Percentiles rank a stretch among this genome's conserved stretches.
Conservation (phyloP, 2,888 invertebrate genomes). For the Busseola fusca region DNA sequence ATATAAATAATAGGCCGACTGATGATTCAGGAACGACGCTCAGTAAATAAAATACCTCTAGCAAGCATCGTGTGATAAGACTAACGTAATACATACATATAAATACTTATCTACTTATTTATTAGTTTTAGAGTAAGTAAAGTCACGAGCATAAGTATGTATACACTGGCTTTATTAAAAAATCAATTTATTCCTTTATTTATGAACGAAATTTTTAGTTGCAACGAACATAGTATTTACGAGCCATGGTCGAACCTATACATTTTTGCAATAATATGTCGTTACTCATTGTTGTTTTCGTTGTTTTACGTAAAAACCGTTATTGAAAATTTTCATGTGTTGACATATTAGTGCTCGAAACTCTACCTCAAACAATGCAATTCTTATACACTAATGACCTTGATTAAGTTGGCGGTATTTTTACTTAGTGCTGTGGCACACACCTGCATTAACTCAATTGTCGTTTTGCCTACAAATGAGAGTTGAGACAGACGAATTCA, state of each 20-base stretch:
- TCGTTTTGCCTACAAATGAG: conserved; percentile 33
- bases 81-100: background rate
- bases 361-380: background rate
- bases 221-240: too few relatives aligned
- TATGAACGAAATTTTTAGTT: too few relatives aligned
- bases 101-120: background rate
- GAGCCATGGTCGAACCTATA: too few relatives aligned
- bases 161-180: too few relatives aligned
- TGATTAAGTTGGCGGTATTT: conserved; percentile 1
- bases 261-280: too few relatives aligned
- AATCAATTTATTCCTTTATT: too few relatives aligned
- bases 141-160: too few relatives aligned
- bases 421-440: background rate
- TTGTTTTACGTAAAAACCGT: too few relatives aligned
- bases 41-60: background rate
- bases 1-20: background rate
- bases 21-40: background rate
- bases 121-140: background rate
- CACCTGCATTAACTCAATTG: background rate
- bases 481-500: conserved; percentile 25
- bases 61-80: background rate
- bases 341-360: too few relatives aligned
- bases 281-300: too few relatives aligned
- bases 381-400: conserved; percentile 15
- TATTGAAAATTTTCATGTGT: too few relatives aligned